Conservation (phyloP, 2,797 vertebrate species). For the Microchirus variegatus region DNA sequence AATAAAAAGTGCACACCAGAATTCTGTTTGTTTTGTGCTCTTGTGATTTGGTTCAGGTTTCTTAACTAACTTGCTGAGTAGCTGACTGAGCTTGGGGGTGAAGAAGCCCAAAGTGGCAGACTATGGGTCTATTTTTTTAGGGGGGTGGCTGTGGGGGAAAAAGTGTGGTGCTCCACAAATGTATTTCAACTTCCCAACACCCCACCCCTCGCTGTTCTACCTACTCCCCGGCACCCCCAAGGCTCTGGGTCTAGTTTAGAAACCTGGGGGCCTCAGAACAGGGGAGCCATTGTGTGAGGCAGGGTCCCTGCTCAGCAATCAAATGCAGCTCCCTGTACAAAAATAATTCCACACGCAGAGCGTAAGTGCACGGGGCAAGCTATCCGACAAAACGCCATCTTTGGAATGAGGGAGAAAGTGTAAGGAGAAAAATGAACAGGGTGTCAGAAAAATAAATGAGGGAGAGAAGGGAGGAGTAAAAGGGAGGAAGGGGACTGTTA, state of each 20-base stretch:
- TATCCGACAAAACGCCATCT: conserved; percentile 62
- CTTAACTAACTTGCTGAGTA: conserved; percentile 26
- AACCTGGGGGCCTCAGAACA: conserved; percentile 81
- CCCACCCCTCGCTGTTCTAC: conserved; percentile 62
- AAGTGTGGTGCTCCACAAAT: conserved; percentile 65
- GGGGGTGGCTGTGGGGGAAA: conserved; percentile 47
- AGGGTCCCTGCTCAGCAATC: conserved; percentile 83
- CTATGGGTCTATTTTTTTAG: conserved; percentile 70
- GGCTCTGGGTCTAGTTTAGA: conserved; percentile 76
- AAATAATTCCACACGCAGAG: conserved; percentile 81
- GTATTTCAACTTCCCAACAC: conserved; percentile 76
- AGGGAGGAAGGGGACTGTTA: conserved; percentile 57
- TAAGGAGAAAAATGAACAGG: conserved; percentile 56
- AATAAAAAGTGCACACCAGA: conserved; percentile 18
- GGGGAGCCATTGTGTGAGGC: conserved; percentile 83
- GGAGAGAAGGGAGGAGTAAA: background rate
- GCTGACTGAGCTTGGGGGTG: conserved; percentile 19
- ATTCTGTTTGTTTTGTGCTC: conserved; percentile 18
- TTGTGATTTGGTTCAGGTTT: conserved; percentile 30
- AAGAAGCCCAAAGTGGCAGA: conserved; percentile 59
- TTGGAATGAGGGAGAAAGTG: conserved; percentile 53
- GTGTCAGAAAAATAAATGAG: conserved; percentile 14
- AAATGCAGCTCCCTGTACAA: conserved; percentile 82
- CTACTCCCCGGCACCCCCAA: conserved; percentile 72
- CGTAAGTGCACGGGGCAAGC: conserved; percentile 55